Percentiles rank a stretch among this genome's conserved stretches.
Evolutionary conservation across 2,888 invertebrate species (phyloP).

Genomic region (Junonia oenone): DNA sequence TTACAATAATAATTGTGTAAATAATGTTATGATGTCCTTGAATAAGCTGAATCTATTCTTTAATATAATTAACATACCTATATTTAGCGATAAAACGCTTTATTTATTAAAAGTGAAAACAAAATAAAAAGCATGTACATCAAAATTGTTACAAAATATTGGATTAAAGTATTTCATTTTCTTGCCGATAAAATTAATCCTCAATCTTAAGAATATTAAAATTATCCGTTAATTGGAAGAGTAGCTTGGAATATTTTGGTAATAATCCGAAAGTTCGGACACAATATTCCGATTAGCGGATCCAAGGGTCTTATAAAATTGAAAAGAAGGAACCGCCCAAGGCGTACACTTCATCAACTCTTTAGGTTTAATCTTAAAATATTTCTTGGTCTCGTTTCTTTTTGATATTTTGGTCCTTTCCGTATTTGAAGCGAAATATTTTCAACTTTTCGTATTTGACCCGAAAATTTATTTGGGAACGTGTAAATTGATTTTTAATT

Average conservation of each 20-base stretch:
- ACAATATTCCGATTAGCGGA: conserved; percentile 67
- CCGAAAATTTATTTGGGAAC: not conserved
- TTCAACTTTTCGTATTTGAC: conserved; percentile 4
- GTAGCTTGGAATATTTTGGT: conserved; percentile 32
- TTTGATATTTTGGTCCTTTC: conserved; percentile 10
- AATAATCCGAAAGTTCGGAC: conserved; percentile 48
- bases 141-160: not conserved
- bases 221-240: conserved; percentile 11
- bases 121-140: not conserved
- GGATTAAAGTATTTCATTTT: not conserved
- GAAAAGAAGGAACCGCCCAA: conserved; percentile 50
- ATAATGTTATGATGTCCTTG: too few relatives aligned
- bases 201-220: conserved; percentile 1
- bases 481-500: not conserved
- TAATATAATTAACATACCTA: too few relatives aligned
- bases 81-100: too few relatives aligned
- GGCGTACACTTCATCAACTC: conserved; percentile 63
- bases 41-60: too few relatives aligned
- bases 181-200: not conserved
- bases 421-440: conserved; percentile 1
- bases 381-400: conserved; percentile 36
- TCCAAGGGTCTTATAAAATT: conserved; percentile 53
- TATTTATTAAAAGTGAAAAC: too few relatives aligned
- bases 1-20: too few relatives aligned
- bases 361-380: conserved; percentile 54